Evolutionary conservation across 2,888 invertebrate genomes (phyloP), one percentile per base, ranked within the genome.

Genomic region (Eulithis prunata): DNA sequence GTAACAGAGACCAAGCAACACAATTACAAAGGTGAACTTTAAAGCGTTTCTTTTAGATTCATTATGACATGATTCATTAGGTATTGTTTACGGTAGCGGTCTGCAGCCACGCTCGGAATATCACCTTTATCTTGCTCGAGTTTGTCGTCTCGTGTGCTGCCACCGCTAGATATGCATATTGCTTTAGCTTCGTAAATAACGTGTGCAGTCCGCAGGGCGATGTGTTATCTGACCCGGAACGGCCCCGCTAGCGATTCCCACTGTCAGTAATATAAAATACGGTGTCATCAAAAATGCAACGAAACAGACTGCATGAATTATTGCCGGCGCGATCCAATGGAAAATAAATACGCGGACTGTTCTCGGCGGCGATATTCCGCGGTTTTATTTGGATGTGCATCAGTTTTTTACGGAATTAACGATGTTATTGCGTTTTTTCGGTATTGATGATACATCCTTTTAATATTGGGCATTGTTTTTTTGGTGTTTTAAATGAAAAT

Each of bases 231-330:
- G 74, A 66, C 67, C 67, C 70, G 73, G 61, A 66, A 70, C 68
- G 75, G 77, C 74, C 68, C 70, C 63, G 70, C 76, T 72, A 45
- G 62, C 75, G 75, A 74, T 79, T 76, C 73, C 68, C 75, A 72
- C 75, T 79, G 80, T 78, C 81, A 74, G 74, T 78, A 77, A 78
- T 78, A 79, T 82, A 81, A 81, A 83, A 80, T 83, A 81, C 74
- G 69, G 72, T 74, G 76, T 81, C 83, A 84, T 85, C 83, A 84
- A 84, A 84, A 81, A 83, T 83, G 80, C 82, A 84, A 75, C 79
- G 78, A 78, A 79, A 79, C 79, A 75, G 74, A 76, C 71, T 78
- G 81, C 80, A 83, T 82, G 80, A 82, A 80, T 82, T 80, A 81
- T 78, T 65, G 67, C 72, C 69, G 71, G 70, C 72, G 68, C 68